Conservation (phyloP, 2,888 invertebrate species). For the Mermis nigrescens region DNA sequence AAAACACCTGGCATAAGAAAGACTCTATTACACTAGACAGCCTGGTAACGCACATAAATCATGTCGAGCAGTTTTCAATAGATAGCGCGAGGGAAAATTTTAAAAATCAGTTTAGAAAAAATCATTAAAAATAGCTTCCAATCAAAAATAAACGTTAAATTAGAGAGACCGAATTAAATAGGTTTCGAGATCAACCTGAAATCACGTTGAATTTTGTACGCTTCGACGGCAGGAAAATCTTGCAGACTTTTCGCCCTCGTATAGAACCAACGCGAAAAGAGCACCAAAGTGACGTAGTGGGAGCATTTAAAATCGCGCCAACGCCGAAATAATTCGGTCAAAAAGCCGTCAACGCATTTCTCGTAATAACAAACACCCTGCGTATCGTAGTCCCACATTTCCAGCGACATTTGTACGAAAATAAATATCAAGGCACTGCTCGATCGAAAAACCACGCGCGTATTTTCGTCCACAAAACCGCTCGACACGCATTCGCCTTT, state of each 20-base stretch:
- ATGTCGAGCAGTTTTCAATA: too few relatives aligned
- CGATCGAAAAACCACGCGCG: slow-evolving; percentile 89
- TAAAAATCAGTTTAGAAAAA: too few relatives aligned
- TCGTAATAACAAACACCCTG: slow-evolving; percentile 96
- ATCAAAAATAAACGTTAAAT: too few relatives aligned
- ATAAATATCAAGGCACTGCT: slow-evolving; percentile 92
- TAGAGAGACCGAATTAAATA: too few relatives aligned
- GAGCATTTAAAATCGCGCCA: slow-evolving; percentile 91
- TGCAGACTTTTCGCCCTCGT: slow-evolving; percentile 55
- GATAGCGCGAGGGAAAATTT: too few relatives aligned
- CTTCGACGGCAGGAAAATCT: slow-evolving; percentile 70
- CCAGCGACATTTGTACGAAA: slow-evolving; percentile 73
- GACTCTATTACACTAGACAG: too few relatives aligned
- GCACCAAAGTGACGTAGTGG: slow-evolving; percentile 91
- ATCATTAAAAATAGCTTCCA: too few relatives aligned
- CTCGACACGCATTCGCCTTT: slow-evolving; percentile 80
- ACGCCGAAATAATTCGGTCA: slow-evolving; percentile 79
- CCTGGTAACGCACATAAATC: too few relatives aligned
- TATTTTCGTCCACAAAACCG: slow-evolving; percentile 80
- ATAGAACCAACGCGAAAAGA: slow-evolving; percentile 89
- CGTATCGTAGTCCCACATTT: slow-evolving; percentile 99
- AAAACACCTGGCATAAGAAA: too few relatives aligned
- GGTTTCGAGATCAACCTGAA: too few relatives aligned
- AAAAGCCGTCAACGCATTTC: slow-evolving; percentile 78
- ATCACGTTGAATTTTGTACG: slow-evolving; percentile 41